Base-by-base conservation (phyloP, 2,888 invertebrate genomes). In the Melanostoma scalare region DNA sequence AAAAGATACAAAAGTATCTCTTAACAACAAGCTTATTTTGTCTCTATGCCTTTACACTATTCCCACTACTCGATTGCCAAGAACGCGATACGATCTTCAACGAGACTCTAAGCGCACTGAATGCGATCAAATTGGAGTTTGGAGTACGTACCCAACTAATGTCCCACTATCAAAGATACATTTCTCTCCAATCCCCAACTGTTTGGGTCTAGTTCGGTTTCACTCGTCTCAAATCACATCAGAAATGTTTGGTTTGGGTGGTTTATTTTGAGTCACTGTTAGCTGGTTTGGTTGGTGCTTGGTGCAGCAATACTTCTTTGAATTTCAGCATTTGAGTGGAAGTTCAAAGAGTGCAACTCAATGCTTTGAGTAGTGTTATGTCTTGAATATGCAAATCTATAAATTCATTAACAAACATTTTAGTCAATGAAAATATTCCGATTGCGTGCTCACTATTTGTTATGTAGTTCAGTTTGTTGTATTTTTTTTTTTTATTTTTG, bases 81-180 rank as follows among this genome's bases (percentile, higher is more conserved):
- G 67, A 38, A 82, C 69, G 80, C 79, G 74, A 84, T 71, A 67
- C 67, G 71, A 85, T 85, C 84, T 80, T 71, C 71, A 58, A 44
- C 69, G 75, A 75, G 80, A 75, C 80, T 85, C 80, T 65, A 85
- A 85, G 60, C 84, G 71, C 80, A 85, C 84, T 85, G 79, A 85
- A 75, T 60, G n/a, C 56, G 71, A 75, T 67, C 71, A 56, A 71
- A 67, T 85, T 80, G 84, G 75, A 85, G 84, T 85, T 84, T 63
- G 75, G 75, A 85, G 84, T 74, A 84, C 56, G 79, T 74, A 79
- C 74, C 84, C 73, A 6, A 42, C 68, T 56, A 78, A 65, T 63
- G 56, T 31, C 68, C 68, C 78, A 69, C 71, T 60, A 58, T 48
- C 9, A 36, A 65, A 40, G 65, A 42, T 33, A 63, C 50, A 40